phyloP scores from a whole-genome alignment of 1,140 invertebrate genomes.

The Macrocentrus cingulum region DNA sequence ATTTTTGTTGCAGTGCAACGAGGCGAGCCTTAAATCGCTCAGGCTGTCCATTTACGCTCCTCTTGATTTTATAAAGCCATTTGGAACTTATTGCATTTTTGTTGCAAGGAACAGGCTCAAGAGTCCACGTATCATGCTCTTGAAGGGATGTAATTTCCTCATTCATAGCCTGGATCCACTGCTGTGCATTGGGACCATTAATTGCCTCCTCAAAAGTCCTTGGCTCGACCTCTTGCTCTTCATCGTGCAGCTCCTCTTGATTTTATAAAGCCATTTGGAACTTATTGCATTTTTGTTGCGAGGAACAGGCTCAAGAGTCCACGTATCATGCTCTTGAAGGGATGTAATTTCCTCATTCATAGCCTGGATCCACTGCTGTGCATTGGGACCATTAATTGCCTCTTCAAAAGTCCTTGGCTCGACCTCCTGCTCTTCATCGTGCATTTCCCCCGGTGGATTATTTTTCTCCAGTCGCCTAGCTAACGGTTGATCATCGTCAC shows the following conservation, averaged over 20 bases:
- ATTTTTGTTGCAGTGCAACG: no score
- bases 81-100: conserved; percentile 27
- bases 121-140: conserved; percentile 20
- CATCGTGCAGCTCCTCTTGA: conserved; percentile 14
- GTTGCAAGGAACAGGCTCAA: conserved; percentile 22
- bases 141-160: conserved; percentile 11
- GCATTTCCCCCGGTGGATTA: no score
- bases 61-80: conserved; percentile 32
- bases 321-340: no score
- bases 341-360: no score
- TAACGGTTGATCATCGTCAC: no score
- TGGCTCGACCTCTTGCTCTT: no score
- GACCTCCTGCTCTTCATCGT: no score
- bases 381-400: no score
- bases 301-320: neutral
- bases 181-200: conserved; percentile 16
- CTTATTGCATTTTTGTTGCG: conserved; percentile 21
- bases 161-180: conserved; percentile 33
- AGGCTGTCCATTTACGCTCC: neutral
- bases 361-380: no score
- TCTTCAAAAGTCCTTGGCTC: no score
- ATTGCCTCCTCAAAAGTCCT: conserved; percentile 29
- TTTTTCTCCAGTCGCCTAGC: no score
- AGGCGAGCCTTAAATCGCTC: neutral
- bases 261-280: conserved; percentile 31